Evolutionary conservation across 2,113 vertebrate genomes (phyloP).

Genomic region (Sturnus vulgaris): DNA sequence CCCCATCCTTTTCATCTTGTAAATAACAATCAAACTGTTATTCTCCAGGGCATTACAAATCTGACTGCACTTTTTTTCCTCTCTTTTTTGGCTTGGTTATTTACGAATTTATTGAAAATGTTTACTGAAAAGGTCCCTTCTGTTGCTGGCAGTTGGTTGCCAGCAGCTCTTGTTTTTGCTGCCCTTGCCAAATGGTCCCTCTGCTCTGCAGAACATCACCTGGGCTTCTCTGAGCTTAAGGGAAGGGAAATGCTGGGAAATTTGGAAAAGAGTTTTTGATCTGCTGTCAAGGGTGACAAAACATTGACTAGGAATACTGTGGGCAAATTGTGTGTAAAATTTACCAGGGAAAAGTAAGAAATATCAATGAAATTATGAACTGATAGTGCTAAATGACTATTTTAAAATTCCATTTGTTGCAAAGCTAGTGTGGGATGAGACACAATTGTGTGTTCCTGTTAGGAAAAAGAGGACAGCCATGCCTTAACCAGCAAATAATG

Average conservation of each 20-base stretch:
- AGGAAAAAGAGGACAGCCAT: background rate
- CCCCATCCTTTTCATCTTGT: background rate
- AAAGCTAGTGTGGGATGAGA: background rate
- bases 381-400: background rate
- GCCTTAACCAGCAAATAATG: background rate
- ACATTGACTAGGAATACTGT: background rate
- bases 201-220: conserved; percentile 13
- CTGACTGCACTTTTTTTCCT: background rate
- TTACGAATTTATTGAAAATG: background rate
- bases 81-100: background rate
- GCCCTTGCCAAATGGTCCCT: background rate
- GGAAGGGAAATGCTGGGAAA: background rate
- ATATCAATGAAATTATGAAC: background rate
- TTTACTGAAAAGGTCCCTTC: conserved; percentile 17
- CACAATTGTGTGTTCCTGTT: background rate
- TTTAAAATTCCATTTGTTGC: background rate
- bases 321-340: background rate
- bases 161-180: background rate
- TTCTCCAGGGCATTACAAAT: background rate
- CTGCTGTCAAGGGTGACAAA: background rate
- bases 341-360: background rate
- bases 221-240: background rate
- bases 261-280: background rate
- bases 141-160: background rate
- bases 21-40: background rate